Base-by-base conservation (phyloP, 2,113 vertebrate species). In the Dasyprocta punctata region DNA sequence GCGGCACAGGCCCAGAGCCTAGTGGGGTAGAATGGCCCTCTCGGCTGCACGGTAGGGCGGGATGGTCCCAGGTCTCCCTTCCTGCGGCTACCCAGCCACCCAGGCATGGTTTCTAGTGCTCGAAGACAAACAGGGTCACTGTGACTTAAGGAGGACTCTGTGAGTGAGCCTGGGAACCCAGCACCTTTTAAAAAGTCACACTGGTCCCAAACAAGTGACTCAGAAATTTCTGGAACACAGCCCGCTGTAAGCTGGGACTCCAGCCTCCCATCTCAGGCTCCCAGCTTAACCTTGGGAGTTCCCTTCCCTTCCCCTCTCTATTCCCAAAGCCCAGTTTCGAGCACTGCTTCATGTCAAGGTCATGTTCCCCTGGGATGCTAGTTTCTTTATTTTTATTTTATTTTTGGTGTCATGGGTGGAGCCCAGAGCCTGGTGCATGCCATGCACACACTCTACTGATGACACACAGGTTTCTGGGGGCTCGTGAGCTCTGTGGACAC, bases 171-270 rank as follows among this genome's bases (percentile, higher is more conserved):
- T 97, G 92, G 94, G 96, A 95, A 97, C n/a, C 71, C 92, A 81
- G 63, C 87, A 88, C 85, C 96, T 97, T 91, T 89, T 26, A 69
- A 95, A 93, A 95, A 97, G 78, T 92, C 92, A 93, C 61, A 77
- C 17, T 81, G 41, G 94, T 93, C 86, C 87, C 96, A 97, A 95
- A 94, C 60, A 69, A 96, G 58, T 97, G 96, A 97, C 97, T 98
- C 97, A 95, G 92, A 97, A 93, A 65, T 56, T 95, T 97, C 92
- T 96, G 96, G 96, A 97, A 93, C 84, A 41, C 17, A 41, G 90
- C 90, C 96, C 81, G 14, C 67, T 22, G 61, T 47, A 75, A 26
- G 58, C 60, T 12, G 60, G 82, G 83, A 85, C 93, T 96, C 90
- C 33, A 36, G 54, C 47, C 58, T 80, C 90, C 86, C 54, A 24